These are phyloP conservation scores for Argopecten irradians DNA, from an alignment of 1,140 invertebrate species.

Conservation along the genomic window DNA sequence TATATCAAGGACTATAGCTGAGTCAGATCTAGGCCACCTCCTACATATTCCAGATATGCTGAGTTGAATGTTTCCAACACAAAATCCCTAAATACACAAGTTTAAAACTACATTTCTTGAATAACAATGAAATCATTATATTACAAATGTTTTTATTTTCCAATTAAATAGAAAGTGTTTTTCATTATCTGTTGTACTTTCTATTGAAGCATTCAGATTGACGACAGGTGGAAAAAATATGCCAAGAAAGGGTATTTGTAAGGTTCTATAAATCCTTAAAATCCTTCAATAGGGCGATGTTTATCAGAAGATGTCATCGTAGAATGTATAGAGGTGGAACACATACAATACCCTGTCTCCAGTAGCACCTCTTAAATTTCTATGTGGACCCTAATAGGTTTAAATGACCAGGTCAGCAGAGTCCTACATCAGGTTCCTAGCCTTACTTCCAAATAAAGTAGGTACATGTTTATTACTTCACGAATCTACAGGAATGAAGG, in stretches of 20 bases:
- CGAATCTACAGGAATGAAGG: too few species aligned
- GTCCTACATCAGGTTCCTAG: not conserved
- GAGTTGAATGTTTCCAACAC: not conserved
- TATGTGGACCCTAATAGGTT: not conserved
- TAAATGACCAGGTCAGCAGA: not conserved
- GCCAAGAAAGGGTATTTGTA: not conserved
- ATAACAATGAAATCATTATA: not conserved
- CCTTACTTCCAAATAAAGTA: too few species aligned
- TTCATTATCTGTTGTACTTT: not conserved
- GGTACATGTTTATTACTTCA: too few species aligned
- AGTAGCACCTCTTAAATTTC: not conserved
- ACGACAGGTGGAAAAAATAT: not conserved
- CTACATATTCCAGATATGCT: not conserved
- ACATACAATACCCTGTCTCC: not conserved
- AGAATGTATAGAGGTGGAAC: not conserved
- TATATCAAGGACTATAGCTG: not conserved
- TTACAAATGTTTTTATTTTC: not conserved
- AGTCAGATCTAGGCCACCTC: not conserved
- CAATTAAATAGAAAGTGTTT: constrained; percentile 16
- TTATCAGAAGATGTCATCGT: not conserved
- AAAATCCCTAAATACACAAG: not conserved
- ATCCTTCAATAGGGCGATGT: not conserved
- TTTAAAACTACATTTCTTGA: not conserved
- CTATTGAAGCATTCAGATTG: not conserved
- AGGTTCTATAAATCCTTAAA: not conserved